Conservation (phyloP, 2,888 invertebrate species). For the Lamellibrachia columna region DNA sequence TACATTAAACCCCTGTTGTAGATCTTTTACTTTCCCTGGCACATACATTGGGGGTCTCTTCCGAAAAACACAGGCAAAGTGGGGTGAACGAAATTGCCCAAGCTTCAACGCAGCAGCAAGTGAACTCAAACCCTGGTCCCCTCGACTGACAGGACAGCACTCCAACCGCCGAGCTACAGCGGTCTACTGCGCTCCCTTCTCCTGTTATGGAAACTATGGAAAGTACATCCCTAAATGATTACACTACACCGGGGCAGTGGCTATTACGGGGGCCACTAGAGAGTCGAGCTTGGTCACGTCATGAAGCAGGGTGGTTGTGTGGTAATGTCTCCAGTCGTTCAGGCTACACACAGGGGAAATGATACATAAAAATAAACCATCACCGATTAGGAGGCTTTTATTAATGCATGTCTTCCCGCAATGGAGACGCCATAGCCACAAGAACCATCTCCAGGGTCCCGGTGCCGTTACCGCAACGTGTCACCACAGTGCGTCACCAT, state of each 20-base stretch:
- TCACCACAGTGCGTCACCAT: neutral
- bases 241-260: neutral
- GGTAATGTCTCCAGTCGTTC: neutral
- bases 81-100: no score
- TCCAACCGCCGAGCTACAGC: no score
- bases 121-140: no score
- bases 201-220: neutral
- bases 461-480: neutral
- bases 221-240: neutral
- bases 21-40: no score
- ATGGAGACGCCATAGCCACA: neutral
- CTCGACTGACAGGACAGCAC: no score
- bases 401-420: conserved; percentile 16
- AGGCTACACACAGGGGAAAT: neutral
- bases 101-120: no score
- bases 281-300: neutral
- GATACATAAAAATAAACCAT: conserved; percentile 9
- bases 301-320: neutral
- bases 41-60: no score
- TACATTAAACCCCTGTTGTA: no score
- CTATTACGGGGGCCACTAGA: neutral
- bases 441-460: neutral
- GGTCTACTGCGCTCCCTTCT: no score
- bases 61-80: no score
- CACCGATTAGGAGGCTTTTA: conserved; percentile 6